Conservation (phyloP, 2,113 vertebrate genomes). For the Salminus brasiliensis region DNA sequence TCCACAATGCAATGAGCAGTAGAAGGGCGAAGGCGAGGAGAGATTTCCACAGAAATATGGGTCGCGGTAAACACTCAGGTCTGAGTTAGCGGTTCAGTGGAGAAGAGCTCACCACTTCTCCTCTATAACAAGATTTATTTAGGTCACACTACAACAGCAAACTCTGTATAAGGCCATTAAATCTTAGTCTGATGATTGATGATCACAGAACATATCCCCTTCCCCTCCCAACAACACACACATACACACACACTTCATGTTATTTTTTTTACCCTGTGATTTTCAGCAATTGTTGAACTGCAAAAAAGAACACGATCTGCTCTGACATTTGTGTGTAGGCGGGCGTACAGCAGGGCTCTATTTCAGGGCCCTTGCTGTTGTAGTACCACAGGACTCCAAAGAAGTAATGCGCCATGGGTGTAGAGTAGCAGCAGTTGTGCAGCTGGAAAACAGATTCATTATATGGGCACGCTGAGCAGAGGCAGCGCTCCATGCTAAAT, state of each 20-base stretch:
- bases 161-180: not conserved
- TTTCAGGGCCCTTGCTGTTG: constrained; percentile 15
- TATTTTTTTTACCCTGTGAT: too few relatives aligned
- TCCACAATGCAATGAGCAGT: not conserved
- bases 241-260: too few relatives aligned
- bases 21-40: too few relatives aligned
- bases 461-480: constrained; percentile 15
- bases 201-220: not conserved
- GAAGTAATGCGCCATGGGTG: constrained; percentile 9
- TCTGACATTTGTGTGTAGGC: constrained; percentile 20
- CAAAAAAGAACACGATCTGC: constrained; percentile 12
- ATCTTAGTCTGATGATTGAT: not conserved
- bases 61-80: not conserved
- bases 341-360: not conserved
- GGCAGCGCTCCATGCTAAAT: constrained; percentile 37
- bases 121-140: not conserved
- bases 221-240: too few relatives aligned
- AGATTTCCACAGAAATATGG: not conserved
- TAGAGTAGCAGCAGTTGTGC: constrained; percentile 30
- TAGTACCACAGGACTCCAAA: constrained; percentile 15
- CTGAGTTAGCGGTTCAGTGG: not conserved
- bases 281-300: not conserved
- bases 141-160: constrained; percentile 7
- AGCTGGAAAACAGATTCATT: constrained; percentile 42
- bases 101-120: not conserved